A percentile compares a stretch with the other conserved stretches of the same genome.
phyloP scores from a whole-genome alignment of 35 echinoderm and acorn worm species.

The Apostichopus californicus region DNA sequence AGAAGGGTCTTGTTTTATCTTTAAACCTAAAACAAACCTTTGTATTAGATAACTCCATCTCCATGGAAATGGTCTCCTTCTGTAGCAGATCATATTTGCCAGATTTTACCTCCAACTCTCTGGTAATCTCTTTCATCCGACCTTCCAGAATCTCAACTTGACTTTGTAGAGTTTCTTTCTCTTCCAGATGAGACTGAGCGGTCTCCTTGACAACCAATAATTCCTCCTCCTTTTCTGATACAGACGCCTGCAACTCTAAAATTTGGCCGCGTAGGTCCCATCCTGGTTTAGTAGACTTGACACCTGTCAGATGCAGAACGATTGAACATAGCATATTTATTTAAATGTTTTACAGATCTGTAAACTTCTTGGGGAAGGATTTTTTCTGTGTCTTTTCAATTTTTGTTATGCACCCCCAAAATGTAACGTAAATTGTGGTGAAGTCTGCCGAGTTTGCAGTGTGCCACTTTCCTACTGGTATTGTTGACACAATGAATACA shows the following conservation, averaged over 20 bases:
- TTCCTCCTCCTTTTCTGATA: neutral
- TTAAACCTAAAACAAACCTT: conserved; percentile 8
- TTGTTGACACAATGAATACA: too few relatives aligned
- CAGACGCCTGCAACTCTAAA: neutral
- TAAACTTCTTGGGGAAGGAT: too few relatives aligned
- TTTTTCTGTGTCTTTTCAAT: too few relatives aligned
- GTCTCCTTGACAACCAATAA: neutral
- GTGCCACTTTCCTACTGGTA: too few relatives aligned
- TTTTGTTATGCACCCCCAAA: too few relatives aligned
- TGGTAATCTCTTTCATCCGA: neutral
- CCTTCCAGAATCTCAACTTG: neutral
- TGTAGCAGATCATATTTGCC: neutral
- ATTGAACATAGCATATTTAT: neutral
- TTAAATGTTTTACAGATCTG: too few relatives aligned
- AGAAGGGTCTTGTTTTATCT: conserved; percentile 1
- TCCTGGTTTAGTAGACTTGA: neutral
- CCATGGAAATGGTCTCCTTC: conserved; percentile 6
- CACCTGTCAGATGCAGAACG: neutral
- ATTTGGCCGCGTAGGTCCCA: conserved; percentile 29
- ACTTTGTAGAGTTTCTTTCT: neutral
- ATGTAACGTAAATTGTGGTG: too few relatives aligned
- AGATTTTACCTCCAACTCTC: neutral
- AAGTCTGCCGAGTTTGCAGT: too few relatives aligned
- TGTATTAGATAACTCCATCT: conserved; percentile 32
- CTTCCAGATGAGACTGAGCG: neutral